phyloP scores from a whole-genome alignment of 2,888 invertebrate genomes.

The Nasonia oneida region DNA sequence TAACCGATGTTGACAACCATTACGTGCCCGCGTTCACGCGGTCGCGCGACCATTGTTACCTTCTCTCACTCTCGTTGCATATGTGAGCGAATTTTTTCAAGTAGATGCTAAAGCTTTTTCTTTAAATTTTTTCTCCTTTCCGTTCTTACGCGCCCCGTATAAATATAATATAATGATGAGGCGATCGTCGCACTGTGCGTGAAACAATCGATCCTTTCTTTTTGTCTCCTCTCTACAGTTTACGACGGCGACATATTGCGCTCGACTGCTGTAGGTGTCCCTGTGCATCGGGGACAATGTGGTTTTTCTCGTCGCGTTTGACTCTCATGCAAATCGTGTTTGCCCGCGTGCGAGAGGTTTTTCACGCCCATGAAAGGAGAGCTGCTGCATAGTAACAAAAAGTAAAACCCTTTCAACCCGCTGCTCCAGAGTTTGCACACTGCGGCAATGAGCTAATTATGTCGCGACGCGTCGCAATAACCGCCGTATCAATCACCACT shows the following conservation, averaged over 20 bases:
- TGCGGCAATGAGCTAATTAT: neutral
- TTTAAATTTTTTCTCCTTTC: conserved; percentile 43
- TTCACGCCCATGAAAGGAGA: neutral
- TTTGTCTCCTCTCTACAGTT: neutral
- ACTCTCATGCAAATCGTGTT: conserved; percentile 2
- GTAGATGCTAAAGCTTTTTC: conserved; percentile 53
- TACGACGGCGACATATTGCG: neutral
- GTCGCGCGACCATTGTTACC: conserved; percentile 50
- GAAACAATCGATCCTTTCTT: neutral
- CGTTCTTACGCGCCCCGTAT: neutral
- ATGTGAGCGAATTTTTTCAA: conserved; percentile 38
- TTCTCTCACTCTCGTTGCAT: conserved; percentile 24
- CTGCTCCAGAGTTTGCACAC: neutral
- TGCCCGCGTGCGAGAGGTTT: neutral
- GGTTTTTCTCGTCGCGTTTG: neutral
- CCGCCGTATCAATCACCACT: neutral
- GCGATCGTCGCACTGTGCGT: neutral
- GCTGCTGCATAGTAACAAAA: neutral
- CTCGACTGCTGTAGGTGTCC: neutral
- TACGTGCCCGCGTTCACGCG: conserved; percentile 65
- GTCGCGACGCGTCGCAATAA: neutral
- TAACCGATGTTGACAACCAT: conserved; percentile 78
- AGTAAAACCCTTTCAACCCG: neutral
- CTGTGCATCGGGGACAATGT: neutral
- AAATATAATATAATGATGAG: neutral